A percentile compares a stretch with the other conserved stretches of the same genome.
Conservation (phyloP, 1,140 invertebrate species). For the Radopholus similis region DNA sequence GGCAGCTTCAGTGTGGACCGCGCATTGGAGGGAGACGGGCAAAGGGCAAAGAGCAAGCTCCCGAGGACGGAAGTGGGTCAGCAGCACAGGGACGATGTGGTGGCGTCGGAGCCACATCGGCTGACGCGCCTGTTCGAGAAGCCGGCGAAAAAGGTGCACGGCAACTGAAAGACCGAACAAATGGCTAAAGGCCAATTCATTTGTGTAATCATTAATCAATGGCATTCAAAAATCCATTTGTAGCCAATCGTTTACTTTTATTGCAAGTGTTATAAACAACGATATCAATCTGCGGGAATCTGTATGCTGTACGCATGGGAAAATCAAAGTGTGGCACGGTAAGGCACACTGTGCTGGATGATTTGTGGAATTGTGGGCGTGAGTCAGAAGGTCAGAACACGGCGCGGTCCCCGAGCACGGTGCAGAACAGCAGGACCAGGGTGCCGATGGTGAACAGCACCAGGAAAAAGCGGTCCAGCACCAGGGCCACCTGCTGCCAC, state of each 20-base stretch:
- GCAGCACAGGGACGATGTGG: neutral
- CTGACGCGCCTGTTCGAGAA: neutral
- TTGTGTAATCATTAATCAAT: neutral
- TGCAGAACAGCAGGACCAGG: constrained; percentile 67
- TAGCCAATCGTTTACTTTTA: neutral
- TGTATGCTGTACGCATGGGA: no score
- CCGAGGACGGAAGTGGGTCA: neutral
- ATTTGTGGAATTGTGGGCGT: no score
- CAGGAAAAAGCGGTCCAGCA: constrained; percentile 69
- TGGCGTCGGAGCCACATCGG: neutral
- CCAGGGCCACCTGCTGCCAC: constrained; percentile 76
- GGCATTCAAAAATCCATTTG: neutral
- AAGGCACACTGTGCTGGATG: no score
- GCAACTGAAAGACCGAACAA: neutral
- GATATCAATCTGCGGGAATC: no score
- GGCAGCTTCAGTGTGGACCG: constrained; percentile 6
- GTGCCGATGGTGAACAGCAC: constrained; percentile 70
- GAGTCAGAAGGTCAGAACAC: no score
- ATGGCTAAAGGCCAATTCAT: neutral
- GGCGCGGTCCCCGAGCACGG: constrained; percentile 49
- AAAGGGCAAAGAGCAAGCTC: neutral
- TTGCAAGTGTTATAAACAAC: no score
- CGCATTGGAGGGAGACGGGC: neutral
- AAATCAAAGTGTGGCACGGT: no score
- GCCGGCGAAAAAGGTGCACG: no score